Evolutionary conservation across 1,140 invertebrate species (phyloP), one percentile per base, ranked within the genome.

Genomic region (Saccostrea cuccullata): DNA sequence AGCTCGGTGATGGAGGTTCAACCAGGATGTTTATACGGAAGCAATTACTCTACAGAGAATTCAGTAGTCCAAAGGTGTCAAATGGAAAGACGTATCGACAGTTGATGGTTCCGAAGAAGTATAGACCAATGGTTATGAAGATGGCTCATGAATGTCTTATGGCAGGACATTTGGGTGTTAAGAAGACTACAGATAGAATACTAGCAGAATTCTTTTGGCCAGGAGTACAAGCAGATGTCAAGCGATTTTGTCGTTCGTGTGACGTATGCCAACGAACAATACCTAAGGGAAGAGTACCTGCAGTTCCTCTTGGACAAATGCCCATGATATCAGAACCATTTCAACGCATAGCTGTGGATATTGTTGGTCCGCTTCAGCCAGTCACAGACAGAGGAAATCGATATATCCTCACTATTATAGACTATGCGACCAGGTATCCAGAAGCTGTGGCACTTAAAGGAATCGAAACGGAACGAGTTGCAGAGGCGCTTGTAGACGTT

Each of bases 361-460:
- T 92, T 11, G 55, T 89, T 86, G 90, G 90, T 23, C 88, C 92
- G 0, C 36, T 92, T 4, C 0, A 84, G 5, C 91, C 87, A 26
- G n/a, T 64, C 12, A 89, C 91, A n/a, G 89, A 89, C 1, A 36
- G 30, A 55, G 2, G 90, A 89, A 26, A 89, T 90, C 30, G 87
- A 11, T 92, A 90, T 83, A 91, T 92, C 12, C 67, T 92, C 4
- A 89, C 85, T 8, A 5, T 88, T 15, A 87, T 91, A 0, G 91
- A 92, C 82, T 92, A 90, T 88, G 91, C 88, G 0, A 92, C 91
- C 3, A 55, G 88, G 5, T 92, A 91, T 84, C 90, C 92, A 11
- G 91, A 92, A 47, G 90, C 90, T 15, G 67, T 91, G 36, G 82
- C 91, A 36, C 82, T 92, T 30, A 17, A 23, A 26, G 17, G 20